Base-by-base conservation (phyloP, 2,888 invertebrate genomes). In the Sarcophaga rosellei region DNA sequence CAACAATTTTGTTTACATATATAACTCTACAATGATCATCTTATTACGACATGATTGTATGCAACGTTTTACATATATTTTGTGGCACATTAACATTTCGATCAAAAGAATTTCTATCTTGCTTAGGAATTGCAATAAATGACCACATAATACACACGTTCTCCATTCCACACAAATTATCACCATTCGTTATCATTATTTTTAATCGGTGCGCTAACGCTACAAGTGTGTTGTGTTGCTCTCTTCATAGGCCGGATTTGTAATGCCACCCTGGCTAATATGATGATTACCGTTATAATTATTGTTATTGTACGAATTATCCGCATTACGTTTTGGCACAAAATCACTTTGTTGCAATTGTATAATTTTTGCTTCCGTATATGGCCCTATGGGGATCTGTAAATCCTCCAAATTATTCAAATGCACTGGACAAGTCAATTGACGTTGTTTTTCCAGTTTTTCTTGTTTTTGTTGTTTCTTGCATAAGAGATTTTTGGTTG, bases 331-430 rank as follows among this genome's bases (percentile, higher is more conserved):
- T n/a, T 86, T 87, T n/a, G 91, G 90, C 73, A 89, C 81, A 76
- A 91, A 91, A 84, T 92, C 91, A 76, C 91, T 91, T 85, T 92
- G 92, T 74, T 92, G 92, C 79, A 92, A 72, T 79, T 91, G 91
- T 44, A 92, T 91, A 10, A 91, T 89, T 87, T 92, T 92, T 0
- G 91, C 88, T 73, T 91, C 86, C 15, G 88, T 74, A 57, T 88
- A 86, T 12, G 89, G 82, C 45, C 90, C 91, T 47, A 91, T 89
- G 1, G 92, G 90, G 12, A 91, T 86, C 53, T 91, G 91, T 4
- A 91, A 87, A 82, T 89, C 90, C 25, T 91, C 90, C 63, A 91
- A 86, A 74, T 90, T 90, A 62, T 92, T 90, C 78, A 92, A 47
- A 68, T 90, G 89, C 25, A 90, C 88, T 4, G 87, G 80, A 61